Evolutionary conservation across 2,888 invertebrate species (phyloP).

Genomic region (Oasisia sp.): DNA sequence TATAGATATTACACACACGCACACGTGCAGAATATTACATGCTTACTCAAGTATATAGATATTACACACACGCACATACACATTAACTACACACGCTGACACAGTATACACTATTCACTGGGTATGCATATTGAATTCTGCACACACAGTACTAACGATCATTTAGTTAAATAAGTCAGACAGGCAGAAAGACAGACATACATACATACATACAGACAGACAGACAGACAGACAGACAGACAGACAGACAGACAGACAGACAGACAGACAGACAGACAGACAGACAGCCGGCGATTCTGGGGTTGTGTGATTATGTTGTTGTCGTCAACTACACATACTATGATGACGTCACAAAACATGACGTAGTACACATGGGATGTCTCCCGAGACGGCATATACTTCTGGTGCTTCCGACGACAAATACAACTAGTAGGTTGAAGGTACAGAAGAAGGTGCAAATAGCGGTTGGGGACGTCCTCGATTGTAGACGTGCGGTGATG

Average conservation of each 20-base stretch:
- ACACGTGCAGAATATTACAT: too few species aligned
- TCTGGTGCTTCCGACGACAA: background rate
- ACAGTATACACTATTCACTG: too few species aligned
- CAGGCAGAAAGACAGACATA: background rate
- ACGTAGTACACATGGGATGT: background rate
- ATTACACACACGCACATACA: too few species aligned
- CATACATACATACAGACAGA: too few species aligned
- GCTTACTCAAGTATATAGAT: too few species aligned
- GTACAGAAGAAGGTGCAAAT: background rate
- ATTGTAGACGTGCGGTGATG: background rate
- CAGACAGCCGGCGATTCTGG: background rate
- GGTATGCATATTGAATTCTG: too few species aligned
- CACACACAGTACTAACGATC: too few species aligned
- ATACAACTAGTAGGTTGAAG: background rate
- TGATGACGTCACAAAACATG: background rate
- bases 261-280: too few species aligned
- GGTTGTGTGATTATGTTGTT: background rate
- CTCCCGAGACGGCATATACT: background rate
- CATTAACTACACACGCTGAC: too few species aligned
- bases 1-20: too few species aligned
- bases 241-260: background rate
- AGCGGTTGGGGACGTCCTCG: background rate
- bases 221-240: background rate
- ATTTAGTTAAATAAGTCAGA: too few species aligned
- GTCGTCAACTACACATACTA: background rate